phyloP scores from a whole-genome alignment of 2,797 vertebrate genomes.

The Syndactyla subalaris region DNA sequence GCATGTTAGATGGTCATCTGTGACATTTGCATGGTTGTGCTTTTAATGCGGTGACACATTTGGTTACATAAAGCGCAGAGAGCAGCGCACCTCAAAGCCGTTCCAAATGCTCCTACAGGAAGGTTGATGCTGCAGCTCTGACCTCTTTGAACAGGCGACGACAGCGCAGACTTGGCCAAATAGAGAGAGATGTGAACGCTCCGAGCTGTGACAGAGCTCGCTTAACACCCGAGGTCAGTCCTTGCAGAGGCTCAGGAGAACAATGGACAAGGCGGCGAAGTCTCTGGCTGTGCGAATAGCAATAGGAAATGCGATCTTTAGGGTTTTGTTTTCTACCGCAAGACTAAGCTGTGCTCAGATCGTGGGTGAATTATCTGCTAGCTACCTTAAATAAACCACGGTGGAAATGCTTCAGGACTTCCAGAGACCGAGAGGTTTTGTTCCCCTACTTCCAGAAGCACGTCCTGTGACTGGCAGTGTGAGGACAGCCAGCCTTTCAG shows the following conservation, averaged over 20 bases:
- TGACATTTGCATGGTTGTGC: constrained; percentile 2
- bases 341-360: not conserved
- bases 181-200: not conserved
- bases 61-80: constrained; percentile 29
- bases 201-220: not conserved
- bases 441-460: not conserved
- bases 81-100: not conserved
- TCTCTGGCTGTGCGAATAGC: not conserved
- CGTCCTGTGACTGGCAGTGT: not conserved
- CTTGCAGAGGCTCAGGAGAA: not conserved
- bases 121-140: constrained; percentile 15
- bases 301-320: not conserved
- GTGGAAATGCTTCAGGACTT: not conserved
- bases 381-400: not conserved
- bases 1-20: not conserved
- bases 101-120: not conserved
- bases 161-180: not conserved
- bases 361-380: not conserved
- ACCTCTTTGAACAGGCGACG: not conserved
- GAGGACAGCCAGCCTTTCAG: not conserved
- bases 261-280: not conserved
- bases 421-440: not conserved
- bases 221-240: not conserved
- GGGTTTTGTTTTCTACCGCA: not conserved
- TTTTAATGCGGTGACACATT: not conserved